Conservation (phyloP, 2,888 invertebrate genomes). For the Cheilosia urbana region DNA sequence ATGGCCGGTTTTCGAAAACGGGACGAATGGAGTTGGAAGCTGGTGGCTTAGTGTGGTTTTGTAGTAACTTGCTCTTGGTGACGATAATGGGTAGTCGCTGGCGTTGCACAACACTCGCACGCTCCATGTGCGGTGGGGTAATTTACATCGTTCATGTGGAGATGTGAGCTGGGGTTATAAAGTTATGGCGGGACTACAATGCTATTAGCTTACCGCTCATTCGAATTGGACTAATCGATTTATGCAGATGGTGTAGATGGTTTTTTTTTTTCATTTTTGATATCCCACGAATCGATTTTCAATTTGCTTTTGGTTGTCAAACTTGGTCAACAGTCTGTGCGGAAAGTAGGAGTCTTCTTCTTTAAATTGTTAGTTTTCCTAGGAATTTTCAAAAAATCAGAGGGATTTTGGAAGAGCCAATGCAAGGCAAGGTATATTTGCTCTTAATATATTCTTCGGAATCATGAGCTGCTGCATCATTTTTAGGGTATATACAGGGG, state of each 20-base stretch:
- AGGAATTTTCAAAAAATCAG: no score
- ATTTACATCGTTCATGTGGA: conserved; percentile 30
- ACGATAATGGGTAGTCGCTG: conserved; percentile 11
- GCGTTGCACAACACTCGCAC: conserved; percentile 13
- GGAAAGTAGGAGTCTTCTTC: background rate
- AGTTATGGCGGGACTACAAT: conserved; percentile 20
- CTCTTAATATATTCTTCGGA: no score
- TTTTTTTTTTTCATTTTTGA: background rate
- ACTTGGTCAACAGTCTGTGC: background rate
- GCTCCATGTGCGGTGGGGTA: conserved; percentile 27
- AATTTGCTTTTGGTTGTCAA: background rate
- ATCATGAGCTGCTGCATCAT: no score
- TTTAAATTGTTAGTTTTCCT: no score
- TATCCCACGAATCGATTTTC: conserved; percentile 14
- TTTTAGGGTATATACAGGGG: no score
- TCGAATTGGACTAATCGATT: conserved; percentile 39
- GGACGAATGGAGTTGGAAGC: conserved; percentile 58
- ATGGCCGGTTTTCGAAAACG: conserved; percentile 57
- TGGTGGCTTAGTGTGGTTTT: conserved; percentile 65
- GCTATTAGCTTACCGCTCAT: background rate
- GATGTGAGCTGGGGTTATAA: background rate
- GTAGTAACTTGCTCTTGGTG: conserved; percentile 41
- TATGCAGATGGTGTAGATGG: conserved; percentile 24
- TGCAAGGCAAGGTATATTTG: no score
- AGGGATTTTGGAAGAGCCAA: no score